Percentiles rank a stretch among this genome's conserved stretches.
phyloP scores from a whole-genome alignment of 2,113 vertebrate species.

The Macrotis lagotis region DNA sequence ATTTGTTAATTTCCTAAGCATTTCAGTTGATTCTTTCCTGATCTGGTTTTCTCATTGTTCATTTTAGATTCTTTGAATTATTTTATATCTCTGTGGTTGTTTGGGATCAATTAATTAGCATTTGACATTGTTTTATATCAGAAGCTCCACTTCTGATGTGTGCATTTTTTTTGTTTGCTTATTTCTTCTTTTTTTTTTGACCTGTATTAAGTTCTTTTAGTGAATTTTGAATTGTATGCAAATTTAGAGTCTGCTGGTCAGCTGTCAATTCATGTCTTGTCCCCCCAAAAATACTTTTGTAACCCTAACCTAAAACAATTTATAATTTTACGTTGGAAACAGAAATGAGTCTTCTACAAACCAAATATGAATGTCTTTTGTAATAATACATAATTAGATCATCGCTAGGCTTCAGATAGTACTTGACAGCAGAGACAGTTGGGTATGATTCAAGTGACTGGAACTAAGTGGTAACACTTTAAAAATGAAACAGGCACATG shows the following conservation, averaged over 20 bases:
- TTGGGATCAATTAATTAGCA: slow-evolving; percentile 64
- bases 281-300: slow-evolving; percentile 27
- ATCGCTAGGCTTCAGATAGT: neutral
- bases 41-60: slow-evolving; percentile 42
- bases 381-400: neutral
- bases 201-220: slow-evolving; percentile 68
- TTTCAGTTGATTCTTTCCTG: slow-evolving; percentile 40
- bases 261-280: slow-evolving; percentile 70
- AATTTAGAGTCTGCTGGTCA: slow-evolving; percentile 76
- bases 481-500: neutral
- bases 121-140: slow-evolving; percentile 58
- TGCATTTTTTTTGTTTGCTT: slow-evolving; percentile 63
- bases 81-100: slow-evolving; percentile 59
- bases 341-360: neutral
- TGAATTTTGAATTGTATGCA: slow-evolving; percentile 77
- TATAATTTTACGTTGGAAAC: slow-evolving; percentile 43
- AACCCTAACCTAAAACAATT: slow-evolving; percentile 18
- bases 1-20: slow-evolving; percentile 9
- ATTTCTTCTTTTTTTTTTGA: slow-evolving; percentile 53
- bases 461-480: neutral
- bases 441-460: neutral
- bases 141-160: slow-evolving; percentile 55
- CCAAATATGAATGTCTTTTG: neutral
- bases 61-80: slow-evolving; percentile 11
- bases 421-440: neutral